Base-by-base conservation (phyloP, 1,140 invertebrate species). In the Aphaenogaster ashmeadi region DNA sequence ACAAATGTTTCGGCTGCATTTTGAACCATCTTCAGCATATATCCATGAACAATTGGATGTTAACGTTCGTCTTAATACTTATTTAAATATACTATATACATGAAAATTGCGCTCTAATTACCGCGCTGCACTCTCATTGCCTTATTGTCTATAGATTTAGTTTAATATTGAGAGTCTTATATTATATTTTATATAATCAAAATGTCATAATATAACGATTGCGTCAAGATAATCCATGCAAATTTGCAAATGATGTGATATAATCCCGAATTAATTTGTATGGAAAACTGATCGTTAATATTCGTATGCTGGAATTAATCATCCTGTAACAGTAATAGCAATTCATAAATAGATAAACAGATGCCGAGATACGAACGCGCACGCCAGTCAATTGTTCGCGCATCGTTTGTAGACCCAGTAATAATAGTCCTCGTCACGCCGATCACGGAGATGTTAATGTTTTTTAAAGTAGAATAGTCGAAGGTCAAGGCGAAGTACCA, bases 401-500 rank as follows among this genome's bases (percentile, higher is more conserved):
- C 36, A 18, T 38, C 36, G 9, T 52, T 38, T 56, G 21, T 44
- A n/a, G 27, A 1, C 36, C 13, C n/a, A 47, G 21, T 60, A 75
- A 84, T 75, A 74, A 75, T 58, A 47, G 41, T n/a, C 3, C 2
- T 60, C 27, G 6, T 71, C 36, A n/a, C 38, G 52, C 11, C 27
- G 60, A 47, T 27, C 50, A 33, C 41, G 69, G 33, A 36, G 50
- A 72, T 27, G 50, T 36, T 60, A 60, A 69, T 50, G 66, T 69
- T 47, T 91, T 86, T 84, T 83, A 69, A 94, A 93, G 92, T 93
- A 87, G 92, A 92, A 93, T 93, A 91, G 92, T 91, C 89, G 83
- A 94, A 93, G 93, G 93, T 94, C 93, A 94, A 93, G 91, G 92
- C 89, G 89, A 92, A 92, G 91, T 92, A 91, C 86, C 86, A 87